phyloP scores from a whole-genome alignment of 2,888 invertebrate genomes.

The Campoplex capitator region DNA sequence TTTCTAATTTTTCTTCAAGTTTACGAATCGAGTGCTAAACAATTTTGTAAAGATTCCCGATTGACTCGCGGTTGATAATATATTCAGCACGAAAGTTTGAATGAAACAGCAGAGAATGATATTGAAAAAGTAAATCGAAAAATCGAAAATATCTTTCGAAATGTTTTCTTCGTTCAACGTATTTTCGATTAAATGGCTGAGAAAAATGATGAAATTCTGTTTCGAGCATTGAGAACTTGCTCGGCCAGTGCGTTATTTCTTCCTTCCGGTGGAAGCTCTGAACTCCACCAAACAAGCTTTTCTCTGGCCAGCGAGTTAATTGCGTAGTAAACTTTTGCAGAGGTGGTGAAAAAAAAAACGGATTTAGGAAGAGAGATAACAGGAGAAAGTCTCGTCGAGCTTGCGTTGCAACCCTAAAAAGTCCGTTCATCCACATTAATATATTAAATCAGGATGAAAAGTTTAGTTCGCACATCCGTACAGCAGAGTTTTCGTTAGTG shows the following conservation, averaged over 20 bases:
- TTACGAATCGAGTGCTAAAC: not conserved
- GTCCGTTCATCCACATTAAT: not conserved
- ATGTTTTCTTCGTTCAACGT: not conserved
- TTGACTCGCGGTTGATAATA: slow-evolving; percentile 3
- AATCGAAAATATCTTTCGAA: not conserved
- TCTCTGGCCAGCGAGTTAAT: slow-evolving; percentile 4
- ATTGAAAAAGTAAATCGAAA: not conserved
- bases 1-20: not conserved
- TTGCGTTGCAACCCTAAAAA: slow-evolving; percentile 2
- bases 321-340: slow-evolving; percentile 4
- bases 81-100: not conserved
- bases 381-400: not conserved
- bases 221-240: not conserved
- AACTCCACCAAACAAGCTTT: slow-evolving; percentile 22
- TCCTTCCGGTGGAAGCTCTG: not conserved
- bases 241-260: not conserved
- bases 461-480: slow-evolving; percentile 34
- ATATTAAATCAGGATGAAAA: slow-evolving; percentile 17
- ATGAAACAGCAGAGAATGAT: not conserved
- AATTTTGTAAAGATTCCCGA: not conserved
- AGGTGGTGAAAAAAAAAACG: not conserved
- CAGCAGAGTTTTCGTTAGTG: slow-evolving; percentile 12
- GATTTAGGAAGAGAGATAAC: too few species aligned
- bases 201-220: not conserved
- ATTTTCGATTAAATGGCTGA: not conserved